Evolutionary conservation across 2,113 vertebrate species (phyloP).

Genomic region (Mastomys natalensis): DNA sequence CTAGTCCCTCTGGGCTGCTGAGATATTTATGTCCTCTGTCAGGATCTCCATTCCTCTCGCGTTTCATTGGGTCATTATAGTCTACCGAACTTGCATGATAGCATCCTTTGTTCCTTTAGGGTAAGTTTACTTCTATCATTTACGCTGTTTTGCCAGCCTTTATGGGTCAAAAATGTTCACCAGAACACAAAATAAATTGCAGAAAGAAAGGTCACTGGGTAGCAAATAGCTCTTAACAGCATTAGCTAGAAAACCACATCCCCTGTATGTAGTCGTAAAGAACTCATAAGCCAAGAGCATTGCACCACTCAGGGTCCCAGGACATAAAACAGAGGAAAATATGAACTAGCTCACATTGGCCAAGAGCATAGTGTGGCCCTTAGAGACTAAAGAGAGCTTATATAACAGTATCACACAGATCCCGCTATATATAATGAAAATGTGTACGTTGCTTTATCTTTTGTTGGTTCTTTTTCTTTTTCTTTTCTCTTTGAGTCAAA

Average conservation of each 20-base stretch:
- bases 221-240: conserved; percentile 62
- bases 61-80: conserved; percentile 16
- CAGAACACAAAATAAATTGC: conserved; percentile 59
- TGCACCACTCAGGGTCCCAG: conserved; percentile 17
- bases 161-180: conserved; percentile 64
- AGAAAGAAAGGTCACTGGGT: conserved; percentile 62
- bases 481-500: conserved; percentile 41
- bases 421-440: background rate
- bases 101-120: conserved; percentile 25
- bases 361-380: conserved; percentile 19
- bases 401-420: background rate
- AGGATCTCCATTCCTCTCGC: conserved; percentile 16
- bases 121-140: conserved; percentile 44
- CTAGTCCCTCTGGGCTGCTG: background rate
- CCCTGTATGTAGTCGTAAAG: background rate
- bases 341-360: background rate
- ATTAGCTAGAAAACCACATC: conserved; percentile 61
- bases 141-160: conserved; percentile 51
- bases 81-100: background rate
- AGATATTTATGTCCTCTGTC: background rate
- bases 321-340: conserved; percentile 66
- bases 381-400: conserved; percentile 2
- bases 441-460: background rate
- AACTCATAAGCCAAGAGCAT: conserved; percentile 60
- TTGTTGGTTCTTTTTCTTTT: background rate